A percentile compares a stretch with the other conserved stretches of the same genome.
Evolutionary conservation across 1,140 invertebrate genomes (phyloP).

Genomic region (Drosophila insularis): DNA sequence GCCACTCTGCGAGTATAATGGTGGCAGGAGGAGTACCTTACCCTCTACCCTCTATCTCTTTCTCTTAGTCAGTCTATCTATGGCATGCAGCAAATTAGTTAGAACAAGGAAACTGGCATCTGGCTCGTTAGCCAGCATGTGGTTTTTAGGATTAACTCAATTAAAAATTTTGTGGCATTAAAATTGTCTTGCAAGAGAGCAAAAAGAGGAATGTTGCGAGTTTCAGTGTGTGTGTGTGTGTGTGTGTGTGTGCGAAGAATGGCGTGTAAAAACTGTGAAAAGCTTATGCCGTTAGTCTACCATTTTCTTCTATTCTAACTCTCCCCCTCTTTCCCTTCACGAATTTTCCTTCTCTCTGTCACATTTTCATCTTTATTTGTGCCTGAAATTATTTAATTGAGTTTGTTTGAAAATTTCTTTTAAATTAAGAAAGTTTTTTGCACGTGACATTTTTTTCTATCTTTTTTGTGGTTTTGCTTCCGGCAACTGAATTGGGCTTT

Average conservation of each 20-base stretch:
- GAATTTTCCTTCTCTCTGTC: background rate
- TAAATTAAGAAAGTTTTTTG: conserved; percentile 78
- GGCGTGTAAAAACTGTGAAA: conserved; percentile 41
- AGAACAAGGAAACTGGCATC: conserved; percentile 44
- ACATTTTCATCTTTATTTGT: conserved; percentile 72
- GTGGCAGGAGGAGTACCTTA: too few relatives aligned
- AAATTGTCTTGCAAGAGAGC: conserved; percentile 57
- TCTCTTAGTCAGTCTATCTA: background rate
- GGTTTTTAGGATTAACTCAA: conserved; percentile 74
- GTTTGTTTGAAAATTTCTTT: conserved; percentile 80
- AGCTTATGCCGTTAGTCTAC: conserved; percentile 34
- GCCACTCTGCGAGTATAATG: too few relatives aligned
- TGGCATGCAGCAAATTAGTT: conserved; percentile 51
- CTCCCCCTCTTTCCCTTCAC: background rate
- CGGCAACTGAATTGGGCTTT: conserved; percentile 12
- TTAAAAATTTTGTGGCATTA: conserved; percentile 76
- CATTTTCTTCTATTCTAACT: conserved; percentile 1
- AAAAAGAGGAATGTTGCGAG: conserved; percentile 26
- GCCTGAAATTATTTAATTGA: conserved; percentile 78
- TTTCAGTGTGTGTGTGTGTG: background rate
- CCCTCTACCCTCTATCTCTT: background rate
- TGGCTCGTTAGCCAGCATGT: conserved; percentile 62
- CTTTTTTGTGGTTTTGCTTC: conserved; percentile 40
- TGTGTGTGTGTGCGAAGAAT: conserved; percentile 6
- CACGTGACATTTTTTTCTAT: conserved; percentile 71